phyloP scores from a whole-genome alignment of 2,113 vertebrate genomes.

The Corythornis vintsioides region DNA sequence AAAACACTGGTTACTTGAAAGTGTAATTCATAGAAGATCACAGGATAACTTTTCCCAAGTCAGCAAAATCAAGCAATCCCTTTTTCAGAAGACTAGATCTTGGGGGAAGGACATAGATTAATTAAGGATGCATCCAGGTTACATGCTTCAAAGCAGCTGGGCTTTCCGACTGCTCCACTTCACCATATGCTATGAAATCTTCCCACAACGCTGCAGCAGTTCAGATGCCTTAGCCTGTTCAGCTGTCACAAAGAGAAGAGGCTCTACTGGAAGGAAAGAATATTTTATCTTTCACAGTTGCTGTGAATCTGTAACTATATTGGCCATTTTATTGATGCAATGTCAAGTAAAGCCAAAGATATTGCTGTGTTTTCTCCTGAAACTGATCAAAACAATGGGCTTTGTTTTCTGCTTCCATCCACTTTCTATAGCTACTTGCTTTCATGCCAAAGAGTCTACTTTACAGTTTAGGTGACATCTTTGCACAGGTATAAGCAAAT shows the following conservation, averaged over 20 bases:
- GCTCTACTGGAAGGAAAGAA: not conserved
- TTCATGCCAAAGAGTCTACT: not conserved
- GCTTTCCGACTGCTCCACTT: conserved; percentile 17
- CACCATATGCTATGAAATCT: conserved; percentile 48
- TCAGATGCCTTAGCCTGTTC: not conserved
- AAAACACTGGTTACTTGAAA: not conserved
- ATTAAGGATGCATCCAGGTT: conserved; percentile 32
- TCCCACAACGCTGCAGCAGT: conserved; percentile 17
- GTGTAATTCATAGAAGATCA: not conserved
- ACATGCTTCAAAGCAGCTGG: conserved; percentile 34
- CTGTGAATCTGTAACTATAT: not conserved
- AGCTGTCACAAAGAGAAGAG: not conserved
- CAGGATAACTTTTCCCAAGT: not conserved
- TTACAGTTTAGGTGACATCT: not conserved
- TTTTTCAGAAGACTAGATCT: not conserved
- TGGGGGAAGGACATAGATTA: conserved; percentile 30
- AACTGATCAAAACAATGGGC: not conserved
- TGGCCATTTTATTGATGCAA: not conserved
- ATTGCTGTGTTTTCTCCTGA: not conserved
- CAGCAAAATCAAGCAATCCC: not conserved
- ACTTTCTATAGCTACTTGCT: not conserved
- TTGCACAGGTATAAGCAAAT: not conserved
- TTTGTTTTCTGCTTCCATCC: not conserved
- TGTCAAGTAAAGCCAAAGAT: not conserved
- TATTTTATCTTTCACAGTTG: not conserved